Percentiles rank a stretch among this genome's conserved stretches.
Evolutionary conservation across 2,113 vertebrate species (phyloP).

Genomic region (Urocolius indicus): DNA sequence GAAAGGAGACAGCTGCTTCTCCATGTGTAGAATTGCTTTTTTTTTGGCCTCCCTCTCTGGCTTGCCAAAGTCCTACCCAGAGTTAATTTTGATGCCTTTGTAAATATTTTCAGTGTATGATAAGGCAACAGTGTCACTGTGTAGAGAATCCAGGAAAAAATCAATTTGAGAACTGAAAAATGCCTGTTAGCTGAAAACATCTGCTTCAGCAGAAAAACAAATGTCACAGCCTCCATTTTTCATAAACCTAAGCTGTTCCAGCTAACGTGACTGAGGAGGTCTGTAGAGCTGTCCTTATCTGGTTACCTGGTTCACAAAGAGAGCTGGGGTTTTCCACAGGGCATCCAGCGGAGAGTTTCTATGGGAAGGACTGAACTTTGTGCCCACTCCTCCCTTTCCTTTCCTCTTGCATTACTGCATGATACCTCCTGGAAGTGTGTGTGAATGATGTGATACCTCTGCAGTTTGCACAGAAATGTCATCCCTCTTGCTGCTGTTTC

Average conservation of each 20-base stretch:
- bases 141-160: neutral
- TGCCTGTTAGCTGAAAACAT: neutral
- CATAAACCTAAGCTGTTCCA: neutral
- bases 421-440: neutral
- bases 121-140: neutral
- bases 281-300: neutral
- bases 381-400: rapidly evolving
- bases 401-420: neutral
- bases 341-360: neutral
- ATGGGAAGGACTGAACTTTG: neutral
- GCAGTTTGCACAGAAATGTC: neutral
- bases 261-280: neutral
- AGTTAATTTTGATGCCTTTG: neutral
- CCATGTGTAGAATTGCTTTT: neutral
- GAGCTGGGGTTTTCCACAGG: neutral
- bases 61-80: neutral
- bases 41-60: neutral
- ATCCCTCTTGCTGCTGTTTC: neutral
- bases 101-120: constrained; percentile 10
- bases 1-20: neutral
- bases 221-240: neutral
- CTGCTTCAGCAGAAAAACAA: neutral
- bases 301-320: neutral
- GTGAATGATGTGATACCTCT: neutral
- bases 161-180: constrained; percentile 4